A percentile compares a stretch with the other conserved stretches of the same genome.
Evolutionary conservation across 2,888 invertebrate species (phyloP).

Genomic region (Pyrrhosoma nymphula): DNA sequence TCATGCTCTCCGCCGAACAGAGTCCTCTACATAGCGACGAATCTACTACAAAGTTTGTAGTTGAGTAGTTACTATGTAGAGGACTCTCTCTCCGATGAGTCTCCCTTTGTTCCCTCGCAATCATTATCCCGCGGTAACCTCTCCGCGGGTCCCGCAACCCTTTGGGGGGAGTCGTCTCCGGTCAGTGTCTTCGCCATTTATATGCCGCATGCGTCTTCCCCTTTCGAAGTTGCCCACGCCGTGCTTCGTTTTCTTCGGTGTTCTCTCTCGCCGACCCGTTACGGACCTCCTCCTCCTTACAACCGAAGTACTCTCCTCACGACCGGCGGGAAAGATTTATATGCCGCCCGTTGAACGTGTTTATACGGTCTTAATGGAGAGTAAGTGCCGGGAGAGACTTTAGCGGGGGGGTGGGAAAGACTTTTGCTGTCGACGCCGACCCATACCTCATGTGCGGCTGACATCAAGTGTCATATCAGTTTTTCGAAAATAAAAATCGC

Average conservation of each 20-base stretch:
- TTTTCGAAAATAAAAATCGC: background rate
- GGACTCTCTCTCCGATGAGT: background rate
- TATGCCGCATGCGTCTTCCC: background rate
- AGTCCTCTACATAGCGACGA: no score
- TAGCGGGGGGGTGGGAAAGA: background rate
- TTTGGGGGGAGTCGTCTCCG: background rate
- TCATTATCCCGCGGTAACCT: background rate
- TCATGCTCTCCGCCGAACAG: no score
- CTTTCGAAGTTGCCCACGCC: background rate
- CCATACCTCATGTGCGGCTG: no score
- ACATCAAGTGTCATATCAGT: no score
- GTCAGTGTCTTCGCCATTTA: background rate
- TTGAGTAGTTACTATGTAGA: no score
- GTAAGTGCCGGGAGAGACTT: background rate
- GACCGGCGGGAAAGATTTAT: background rate
- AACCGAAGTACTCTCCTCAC: background rate
- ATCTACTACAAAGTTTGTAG: no score
- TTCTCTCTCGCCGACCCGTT: background rate
- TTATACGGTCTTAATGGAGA: background rate
- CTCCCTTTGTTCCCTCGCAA: background rate
- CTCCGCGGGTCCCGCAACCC: background rate
- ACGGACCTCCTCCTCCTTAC: background rate
- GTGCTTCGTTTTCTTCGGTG: background rate
- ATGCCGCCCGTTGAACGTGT: background rate
- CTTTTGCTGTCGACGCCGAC: background rate